Evolutionary conservation across 2,888 invertebrate species (phyloP), one percentile per base, ranked within the genome.

Genomic region (Drosophila colorata): DNA sequence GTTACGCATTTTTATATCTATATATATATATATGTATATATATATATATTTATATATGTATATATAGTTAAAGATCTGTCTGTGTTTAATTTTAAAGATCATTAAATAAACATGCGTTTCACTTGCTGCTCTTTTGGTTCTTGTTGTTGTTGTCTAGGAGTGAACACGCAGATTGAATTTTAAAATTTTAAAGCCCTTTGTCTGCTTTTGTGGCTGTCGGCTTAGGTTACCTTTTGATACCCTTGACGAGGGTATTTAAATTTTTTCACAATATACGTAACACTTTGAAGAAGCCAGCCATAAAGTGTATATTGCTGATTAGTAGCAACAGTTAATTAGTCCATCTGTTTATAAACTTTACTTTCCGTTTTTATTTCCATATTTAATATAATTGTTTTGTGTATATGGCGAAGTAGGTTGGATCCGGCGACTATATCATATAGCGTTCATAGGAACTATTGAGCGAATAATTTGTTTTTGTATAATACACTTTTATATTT

Each of bases 121-220:
- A 44, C 43, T 48, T 46, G 41, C 23, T 59, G 68, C 46, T 7
- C 43, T 40, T 49, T n/a, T 13, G 28, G 23, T 38, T 48, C 4
- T 48, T 49, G 44, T 35, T 41, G 35, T 47, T 49, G 41, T 56
- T 59, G 31, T 38, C 69, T 63, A 74, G 58, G 16, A 33, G 61
- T 52, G 18, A 43, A 43, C 43, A 74, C 87, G 71, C 81, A 56
- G 31, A 41, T 72, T 63, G 83, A 86, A 83, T 86, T 72, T 77
- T 47, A 80, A 73, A 69, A 49, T 56, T n/a, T 28, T 31, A 11
- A 8, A 74, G 53, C 46, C 70, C 71, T 74, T 66, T 63, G 60
- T 55, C 46, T 40, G 66, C 23, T 38, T 28, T 47, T 37, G 23
- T 46, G 63, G 38, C 16, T 60, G 59, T 59, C 59, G 59, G 59